Evolutionary conservation across 2,113 vertebrate genomes (phyloP), one percentile per base, ranked within the genome.

Genomic region (Osmerus eperlanus): DNA sequence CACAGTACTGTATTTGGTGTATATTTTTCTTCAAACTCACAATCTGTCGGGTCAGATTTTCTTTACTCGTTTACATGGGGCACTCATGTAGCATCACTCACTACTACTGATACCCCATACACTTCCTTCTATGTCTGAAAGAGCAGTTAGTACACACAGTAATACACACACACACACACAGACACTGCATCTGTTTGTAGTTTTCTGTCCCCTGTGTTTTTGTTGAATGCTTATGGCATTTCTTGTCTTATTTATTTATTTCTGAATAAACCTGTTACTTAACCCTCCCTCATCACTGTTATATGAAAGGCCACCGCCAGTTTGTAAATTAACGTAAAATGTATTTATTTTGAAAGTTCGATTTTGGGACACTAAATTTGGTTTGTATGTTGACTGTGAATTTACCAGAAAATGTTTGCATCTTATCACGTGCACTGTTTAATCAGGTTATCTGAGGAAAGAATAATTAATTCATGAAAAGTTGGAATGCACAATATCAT

Each of bases 361-460:
- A 77, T 78, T 78, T 75, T 65, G 66, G 65, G 73, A 64, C 52
- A 51, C 54, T 82, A 66, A 85, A 89, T 85, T 85, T 75, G 9
- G 82, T 83, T 83, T 25, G 76, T 81, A 85, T 84, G 74, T 82
- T 77, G 71, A 85, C 89, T 92, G 89, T 92, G 89, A 91, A 89
- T 90, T 68, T 84, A 86, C 56, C 77, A 71, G 71, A 56, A 78
- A 81, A 36, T 54, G 16, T 67, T 68, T 36, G 58, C 71, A 78
- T 78, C 84, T 68, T 84, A 58, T 78, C 67, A 71, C 58, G 61
- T 66, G 71, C 86, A 88, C 86, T 91, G 87, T 75, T 86, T 67
- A 70, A 80, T 62, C 11, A 32, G 60, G 68, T 75, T 71, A 72
- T 78, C 64, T 60, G 78, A 54, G 29, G 72, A 68, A 78, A 67